Evolutionary conservation across 2,113 vertebrate species (phyloP), one percentile per base, ranked within the genome.

Genomic region (Pseudopodoces humilis): DNA sequence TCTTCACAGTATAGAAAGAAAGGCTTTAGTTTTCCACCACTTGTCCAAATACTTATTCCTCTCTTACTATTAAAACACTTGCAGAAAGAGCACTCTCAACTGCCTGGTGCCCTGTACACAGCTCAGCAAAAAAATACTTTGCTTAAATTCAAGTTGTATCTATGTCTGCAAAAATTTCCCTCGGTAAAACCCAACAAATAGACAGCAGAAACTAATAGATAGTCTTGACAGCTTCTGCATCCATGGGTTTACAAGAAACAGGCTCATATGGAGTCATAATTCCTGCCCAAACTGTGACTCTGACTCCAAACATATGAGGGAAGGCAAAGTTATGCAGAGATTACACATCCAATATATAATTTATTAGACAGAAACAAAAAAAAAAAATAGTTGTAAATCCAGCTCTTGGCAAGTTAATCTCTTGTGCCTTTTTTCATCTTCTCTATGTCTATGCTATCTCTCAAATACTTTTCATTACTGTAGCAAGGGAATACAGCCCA

Each of bases 11-110:
- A 97, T 97, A 97, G 98, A 98, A 98, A 97, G 96, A 98, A 98
- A 98, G 97, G 95, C 98, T 98, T 98, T 98, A 97, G 98, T 98
- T 98, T 98, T 97, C 98, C 97, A 97, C 97, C 97, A 95, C 98
- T 98, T 94, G 98, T 98, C 97, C 97, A 97, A 96, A 97, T 93
- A 96, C 92, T 96, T 91, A 94, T 65, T 94, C 96, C 94, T 70
- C 72, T 96, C 92, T 93, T 93, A 95, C 83, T 97, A 93, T 91
- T 94, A 93, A 95, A 97, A 96, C 92, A 97, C 88, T 96, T 74
- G 65, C 88, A 92, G 94, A 93, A 81, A 85, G 83, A 86, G 70
- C 76, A 86, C 91, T 92, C 88, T 92, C 87, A 62, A 69, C 92
- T 84, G 95, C 91, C 89, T 62, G 20, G 11, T 90, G 86, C 71